Evolutionary conservation across 2,888 invertebrate genomes (phyloP), one percentile per base, ranked within the genome.

Genomic region (Tridacna gigas): DNA sequence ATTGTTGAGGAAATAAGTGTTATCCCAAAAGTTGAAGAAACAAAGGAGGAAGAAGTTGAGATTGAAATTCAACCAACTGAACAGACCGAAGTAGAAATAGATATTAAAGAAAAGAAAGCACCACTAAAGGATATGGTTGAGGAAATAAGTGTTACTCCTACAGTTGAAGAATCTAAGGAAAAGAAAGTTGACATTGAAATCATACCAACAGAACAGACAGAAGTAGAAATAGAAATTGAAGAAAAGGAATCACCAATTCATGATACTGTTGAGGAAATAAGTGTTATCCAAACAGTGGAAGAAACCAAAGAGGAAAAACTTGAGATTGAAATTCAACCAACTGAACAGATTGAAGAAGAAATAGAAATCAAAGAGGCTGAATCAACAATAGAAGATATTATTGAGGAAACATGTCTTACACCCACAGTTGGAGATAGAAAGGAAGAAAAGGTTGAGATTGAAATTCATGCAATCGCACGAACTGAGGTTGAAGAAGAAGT

Each of bases 381-480:
- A 63, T 63, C 22, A 26, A 15, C 66, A 60, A 28, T 61, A 28
- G 51, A 63, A 65, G 84, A 84, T 67, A 69, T 75, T n/a, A 26
- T 51, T 48, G 60, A 60, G 25, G 83, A 74, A 63, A 63, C 25
- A 60, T 75, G 69, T 56, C 22, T 67, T 37, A 67, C 48, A 63
- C 77, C 79, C 65, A 67, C 74, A 48, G 75, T 76, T 22, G 79
- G 75, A 56, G 81, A 77, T 47, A 51, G 60, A 7, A 0, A 67
- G 15, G n/a, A 28, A 25, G 86, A 81, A 65, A 67, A 47, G 20
- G 61, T 60, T 13, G 65, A 71, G 56, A 51, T 77, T 67, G 78
- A 82, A 77, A 45, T 76, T 12, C 75, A 77, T 73, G 74, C 78
- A 22, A 47, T 77, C 48, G 73, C 75, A 74, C 80, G 71, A 61